phyloP scores from a whole-genome alignment of 2,888 invertebrate species.

The Sarcophaga caerulescens region DNA sequence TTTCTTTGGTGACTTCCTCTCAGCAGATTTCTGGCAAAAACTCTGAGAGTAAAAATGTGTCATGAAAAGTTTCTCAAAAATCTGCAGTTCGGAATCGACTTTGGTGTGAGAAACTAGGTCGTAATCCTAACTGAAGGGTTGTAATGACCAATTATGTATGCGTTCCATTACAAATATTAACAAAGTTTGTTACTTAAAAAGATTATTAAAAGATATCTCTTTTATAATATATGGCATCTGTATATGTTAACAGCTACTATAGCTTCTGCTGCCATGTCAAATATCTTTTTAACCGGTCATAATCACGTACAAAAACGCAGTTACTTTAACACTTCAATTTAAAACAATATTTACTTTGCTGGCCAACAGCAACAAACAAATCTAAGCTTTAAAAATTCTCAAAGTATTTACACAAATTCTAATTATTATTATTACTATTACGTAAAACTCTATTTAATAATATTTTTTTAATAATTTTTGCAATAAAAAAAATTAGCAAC shows the following conservation, averaged over 20 bases:
- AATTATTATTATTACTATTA: neutral
- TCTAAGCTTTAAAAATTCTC: conserved; percentile 25
- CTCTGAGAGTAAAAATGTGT: too few relatives aligned
- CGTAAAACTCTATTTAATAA: neutral
- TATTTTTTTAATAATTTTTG: neutral
- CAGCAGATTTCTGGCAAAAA: too few relatives aligned
- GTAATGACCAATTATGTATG: too few relatives aligned
- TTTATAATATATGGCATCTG: neutral
- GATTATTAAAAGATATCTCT: too few relatives aligned
- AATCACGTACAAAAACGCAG: neutral
- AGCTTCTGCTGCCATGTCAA: conserved; percentile 25
- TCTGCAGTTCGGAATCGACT: too few relatives aligned
- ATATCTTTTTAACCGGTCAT: conserved; percentile 12
- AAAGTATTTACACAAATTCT: neutral
- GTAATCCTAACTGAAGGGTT: too few relatives aligned
- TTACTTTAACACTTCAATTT: neutral
- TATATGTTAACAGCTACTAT: neutral
- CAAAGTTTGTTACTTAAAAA: too few relatives aligned
- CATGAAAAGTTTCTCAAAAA: too few relatives aligned
- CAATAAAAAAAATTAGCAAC: neutral
- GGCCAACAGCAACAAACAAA: neutral
- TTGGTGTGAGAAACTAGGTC: too few relatives aligned
- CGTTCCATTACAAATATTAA: too few relatives aligned
- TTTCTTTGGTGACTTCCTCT: too few relatives aligned
- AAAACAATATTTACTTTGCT: too few relatives aligned